Evolutionary conservation across 2,113 vertebrate species (phyloP).

Genomic region (Lophura nycthemera): DNA sequence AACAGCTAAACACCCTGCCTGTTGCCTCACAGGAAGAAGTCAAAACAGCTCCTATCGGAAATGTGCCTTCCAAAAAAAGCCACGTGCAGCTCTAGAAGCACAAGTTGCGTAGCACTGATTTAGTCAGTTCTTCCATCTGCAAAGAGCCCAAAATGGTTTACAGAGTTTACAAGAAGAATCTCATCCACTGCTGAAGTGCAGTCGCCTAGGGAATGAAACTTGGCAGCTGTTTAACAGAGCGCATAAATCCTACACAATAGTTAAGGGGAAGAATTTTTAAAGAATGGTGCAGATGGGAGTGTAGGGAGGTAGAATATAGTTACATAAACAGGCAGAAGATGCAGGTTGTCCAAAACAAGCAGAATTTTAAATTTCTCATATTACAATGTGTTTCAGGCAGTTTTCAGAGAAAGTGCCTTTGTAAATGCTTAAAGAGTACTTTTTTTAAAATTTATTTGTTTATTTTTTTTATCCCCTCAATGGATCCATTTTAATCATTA

Average conservation of each 20-base stretch:
- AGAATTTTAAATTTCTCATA: not conserved
- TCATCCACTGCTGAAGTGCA: conserved; percentile 56
- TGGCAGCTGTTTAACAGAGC: conserved; percentile 64
- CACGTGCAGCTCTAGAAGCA: conserved; percentile 54
- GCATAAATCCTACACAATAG: conserved; percentile 69
- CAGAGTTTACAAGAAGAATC: conserved; percentile 63
- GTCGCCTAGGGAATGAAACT: conserved; percentile 42
- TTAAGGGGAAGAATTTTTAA: conserved; percentile 59
- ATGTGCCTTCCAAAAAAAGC: conserved; percentile 67
- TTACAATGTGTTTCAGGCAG: not conserved
- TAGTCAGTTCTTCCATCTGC: conserved; percentile 70
- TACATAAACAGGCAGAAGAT: conserved; percentile 12
- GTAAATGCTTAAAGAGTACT: not conserved
- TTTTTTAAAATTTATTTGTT: not conserved
- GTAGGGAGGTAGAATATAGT: conserved; percentile 49
- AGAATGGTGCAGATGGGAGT: conserved; percentile 66
- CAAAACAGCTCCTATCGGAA: conserved; percentile 65
- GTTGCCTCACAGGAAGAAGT: conserved; percentile 65
- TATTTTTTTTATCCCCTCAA: not conserved
- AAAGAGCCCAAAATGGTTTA: conserved; percentile 62
- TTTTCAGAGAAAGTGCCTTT: not conserved
- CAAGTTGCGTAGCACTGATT: conserved; percentile 62
- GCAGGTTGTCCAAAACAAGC: conserved; percentile 43
- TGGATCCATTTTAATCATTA: not conserved
- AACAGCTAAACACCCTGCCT: conserved; percentile 67